These are phyloP conservation scores for Diogma glabrata DNA, from an alignment of 2,888 invertebrate genomes.

Conservation along the genomic window DNA sequence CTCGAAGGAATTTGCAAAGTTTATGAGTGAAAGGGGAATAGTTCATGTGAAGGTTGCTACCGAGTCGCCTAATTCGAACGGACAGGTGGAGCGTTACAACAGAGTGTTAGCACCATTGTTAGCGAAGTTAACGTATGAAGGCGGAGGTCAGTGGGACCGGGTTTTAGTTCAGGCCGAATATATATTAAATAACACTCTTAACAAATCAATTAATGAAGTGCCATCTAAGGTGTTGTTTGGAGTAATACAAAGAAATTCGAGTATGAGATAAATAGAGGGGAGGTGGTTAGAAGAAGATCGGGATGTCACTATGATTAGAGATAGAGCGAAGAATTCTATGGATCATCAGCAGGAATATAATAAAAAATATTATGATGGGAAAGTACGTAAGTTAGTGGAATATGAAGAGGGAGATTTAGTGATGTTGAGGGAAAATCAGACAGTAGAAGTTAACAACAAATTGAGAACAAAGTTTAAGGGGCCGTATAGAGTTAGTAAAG, in stretches of 20 bases:
- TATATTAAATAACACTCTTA: background rate
- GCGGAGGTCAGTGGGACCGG: background rate
- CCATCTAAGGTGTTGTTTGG: background rate
- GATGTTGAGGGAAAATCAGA: background rate
- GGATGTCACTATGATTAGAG: background rate
- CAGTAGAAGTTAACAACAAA: too few relatives aligned
- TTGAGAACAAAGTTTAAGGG: background rate
- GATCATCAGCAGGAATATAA: background rate
- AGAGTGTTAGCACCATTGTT: background rate
- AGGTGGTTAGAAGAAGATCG: background rate
- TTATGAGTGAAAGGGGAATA: constrained; percentile 4
- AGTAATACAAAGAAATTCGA: background rate
- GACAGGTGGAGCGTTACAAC: constrained; percentile 12
- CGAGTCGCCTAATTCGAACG: constrained; percentile 12
- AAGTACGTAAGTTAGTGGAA: background rate
- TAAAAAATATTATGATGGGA: background rate
- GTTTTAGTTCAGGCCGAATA: background rate
- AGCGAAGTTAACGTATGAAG: background rate
- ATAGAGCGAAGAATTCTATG: background rate
- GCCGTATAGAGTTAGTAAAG: background rate
- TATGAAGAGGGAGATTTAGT: background rate
- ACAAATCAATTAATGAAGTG: background rate
- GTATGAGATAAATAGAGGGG: background rate
- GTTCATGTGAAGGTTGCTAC: constrained; percentile 15
- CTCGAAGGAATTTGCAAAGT: background rate